phyloP scores from a whole-genome alignment of 2,888 invertebrate species.

The Balanococcus diminutus region DNA sequence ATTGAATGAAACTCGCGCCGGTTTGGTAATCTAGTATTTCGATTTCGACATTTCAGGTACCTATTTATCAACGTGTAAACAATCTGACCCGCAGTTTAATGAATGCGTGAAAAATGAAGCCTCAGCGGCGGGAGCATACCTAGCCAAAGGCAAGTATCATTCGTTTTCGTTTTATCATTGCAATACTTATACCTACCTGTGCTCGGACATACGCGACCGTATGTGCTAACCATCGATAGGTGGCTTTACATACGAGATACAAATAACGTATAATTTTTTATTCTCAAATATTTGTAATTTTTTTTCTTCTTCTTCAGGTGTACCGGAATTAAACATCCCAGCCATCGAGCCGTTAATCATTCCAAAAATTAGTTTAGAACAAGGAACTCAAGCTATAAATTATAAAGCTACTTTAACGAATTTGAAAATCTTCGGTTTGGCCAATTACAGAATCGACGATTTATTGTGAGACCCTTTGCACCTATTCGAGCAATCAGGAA shows the following conservation, averaged over 20 bases:
- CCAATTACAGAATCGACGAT: constrained; percentile 65
- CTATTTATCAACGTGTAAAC: constrained; percentile 64
- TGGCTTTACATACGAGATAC: too few species aligned
- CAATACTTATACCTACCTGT: neutral
- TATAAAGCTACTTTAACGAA: constrained; percentile 66
- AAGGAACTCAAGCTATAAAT: constrained; percentile 65
- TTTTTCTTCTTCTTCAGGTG: constrained; percentile 65
- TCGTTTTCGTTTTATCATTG: neutral
- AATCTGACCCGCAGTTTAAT: constrained; percentile 69
- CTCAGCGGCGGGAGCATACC: constrained; percentile 67
- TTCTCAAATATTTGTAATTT: neutral
- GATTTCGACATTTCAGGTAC: constrained; percentile 32
- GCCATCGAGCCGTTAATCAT: constrained; percentile 70
- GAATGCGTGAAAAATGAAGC: constrained; percentile 70
- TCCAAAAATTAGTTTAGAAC: constrained; percentile 63
- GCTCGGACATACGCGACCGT: neutral
- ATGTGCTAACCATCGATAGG: neutral
- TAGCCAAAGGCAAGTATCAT: constrained; percentile 64
- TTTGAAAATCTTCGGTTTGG: constrained; percentile 64
- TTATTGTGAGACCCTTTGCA: constrained; percentile 63
- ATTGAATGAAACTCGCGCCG: neutral
- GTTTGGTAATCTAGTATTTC: neutral
- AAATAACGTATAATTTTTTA: neutral
- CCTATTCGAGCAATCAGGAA: neutral
- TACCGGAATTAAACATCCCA: constrained; percentile 73